phyloP scores from a whole-genome alignment of 2,888 invertebrate genomes.

The Chromoteleia sp. region DNA sequence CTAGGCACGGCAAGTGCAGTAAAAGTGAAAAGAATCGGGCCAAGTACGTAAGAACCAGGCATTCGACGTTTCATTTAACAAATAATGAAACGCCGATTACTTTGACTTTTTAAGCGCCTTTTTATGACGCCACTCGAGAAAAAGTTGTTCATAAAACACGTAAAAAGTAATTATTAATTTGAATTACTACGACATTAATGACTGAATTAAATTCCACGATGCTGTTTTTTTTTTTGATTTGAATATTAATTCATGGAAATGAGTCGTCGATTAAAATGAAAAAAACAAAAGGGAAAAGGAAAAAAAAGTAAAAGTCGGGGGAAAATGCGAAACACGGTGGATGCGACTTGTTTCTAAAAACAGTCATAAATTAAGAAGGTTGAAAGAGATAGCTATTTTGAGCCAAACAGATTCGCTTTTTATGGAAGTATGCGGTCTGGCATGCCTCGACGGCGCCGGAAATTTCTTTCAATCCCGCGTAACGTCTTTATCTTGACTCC shows the following conservation, averaged over 20 bases:
- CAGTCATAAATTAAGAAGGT: background rate
- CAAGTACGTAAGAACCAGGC: constrained; percentile 42
- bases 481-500: constrained; percentile 29
- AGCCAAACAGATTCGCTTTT: constrained; percentile 26
- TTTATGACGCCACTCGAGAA: background rate
- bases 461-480: constrained; percentile 20
- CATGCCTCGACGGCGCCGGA: constrained; percentile 1
- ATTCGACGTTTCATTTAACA: constrained; percentile 22
- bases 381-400: constrained; percentile 35
- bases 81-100: constrained; percentile 31
- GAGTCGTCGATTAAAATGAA: background rate
- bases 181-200: constrained; percentile 11
- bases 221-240: background rate
- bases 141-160: background rate
- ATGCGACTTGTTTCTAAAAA: background rate
- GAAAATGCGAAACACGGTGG: constrained; percentile 2
- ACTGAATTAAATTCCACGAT: constrained; percentile 6
- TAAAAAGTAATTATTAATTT: constrained; percentile 7
- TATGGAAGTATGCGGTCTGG: constrained; percentile 36
- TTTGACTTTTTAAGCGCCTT: constrained; percentile 14
- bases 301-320: background rate
- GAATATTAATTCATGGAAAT: background rate
- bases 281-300: too few species aligned
- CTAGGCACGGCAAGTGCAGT: constrained; percentile 22
- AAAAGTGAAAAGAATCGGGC: constrained; percentile 53